Evolutionary conservation across 2,113 vertebrate species (phyloP).

Genomic region (Aramus guarauna): DNA sequence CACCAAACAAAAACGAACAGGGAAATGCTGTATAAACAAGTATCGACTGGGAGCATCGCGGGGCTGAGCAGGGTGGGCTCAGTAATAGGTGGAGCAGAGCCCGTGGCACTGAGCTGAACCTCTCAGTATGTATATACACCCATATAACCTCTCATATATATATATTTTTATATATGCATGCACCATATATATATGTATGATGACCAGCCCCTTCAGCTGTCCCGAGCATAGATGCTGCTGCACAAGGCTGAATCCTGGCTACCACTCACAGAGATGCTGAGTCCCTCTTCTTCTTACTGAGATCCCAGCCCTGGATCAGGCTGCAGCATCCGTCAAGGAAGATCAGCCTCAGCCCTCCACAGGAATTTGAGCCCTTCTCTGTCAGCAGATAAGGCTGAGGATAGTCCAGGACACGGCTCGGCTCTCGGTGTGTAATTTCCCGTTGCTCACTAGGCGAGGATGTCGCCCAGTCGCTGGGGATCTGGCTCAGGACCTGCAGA

Average conservation of each 20-base stretch:
- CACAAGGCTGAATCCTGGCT: neutral
- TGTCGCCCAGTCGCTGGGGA: neutral
- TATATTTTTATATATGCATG: rapidly evolving
- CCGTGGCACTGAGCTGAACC: neutral
- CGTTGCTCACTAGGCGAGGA: rapidly evolving
- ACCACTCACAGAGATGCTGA: neutral
- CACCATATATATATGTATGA: neutral
- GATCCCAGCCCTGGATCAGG: neutral
- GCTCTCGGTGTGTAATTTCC: neutral
- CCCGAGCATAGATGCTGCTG: neutral
- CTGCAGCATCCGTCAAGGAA: neutral
- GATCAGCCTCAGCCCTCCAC: neutral
- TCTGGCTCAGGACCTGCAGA: neutral
- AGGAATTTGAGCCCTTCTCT: neutral
- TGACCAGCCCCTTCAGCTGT: neutral
- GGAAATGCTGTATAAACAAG: neutral
- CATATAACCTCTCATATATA: no score
- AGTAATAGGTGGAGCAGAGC: neutral
- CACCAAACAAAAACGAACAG: neutral
- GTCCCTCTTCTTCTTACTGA: neutral
- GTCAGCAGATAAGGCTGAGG: neutral
- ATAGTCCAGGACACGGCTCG: neutral
- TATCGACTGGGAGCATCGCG: rapidly evolving
- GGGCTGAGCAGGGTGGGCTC: neutral
- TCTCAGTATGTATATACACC: no score